phyloP scores from a whole-genome alignment of 92 coral and sea anemone genomes.

The Desmophyllum pertusum region DNA sequence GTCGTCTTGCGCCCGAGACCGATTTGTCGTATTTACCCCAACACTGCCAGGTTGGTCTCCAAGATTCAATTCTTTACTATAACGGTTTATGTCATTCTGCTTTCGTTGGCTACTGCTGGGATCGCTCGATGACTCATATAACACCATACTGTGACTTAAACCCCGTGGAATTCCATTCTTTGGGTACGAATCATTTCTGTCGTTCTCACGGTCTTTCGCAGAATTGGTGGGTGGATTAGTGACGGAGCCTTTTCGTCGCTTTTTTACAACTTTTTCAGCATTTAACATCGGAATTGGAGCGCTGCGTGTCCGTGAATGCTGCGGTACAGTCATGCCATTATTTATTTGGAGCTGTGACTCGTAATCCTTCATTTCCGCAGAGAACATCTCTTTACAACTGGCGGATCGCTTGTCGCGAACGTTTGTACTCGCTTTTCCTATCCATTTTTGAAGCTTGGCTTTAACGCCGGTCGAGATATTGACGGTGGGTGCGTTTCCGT shows the following conservation, averaged over 20 bases:
- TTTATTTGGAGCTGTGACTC: background rate
- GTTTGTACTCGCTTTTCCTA: constrained; percentile 35
- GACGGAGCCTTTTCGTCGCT: constrained; percentile 16
- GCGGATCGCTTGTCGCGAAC: constrained; percentile 33
- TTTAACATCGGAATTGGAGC: constrained; percentile 29
- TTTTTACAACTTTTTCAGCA: constrained; percentile 6
- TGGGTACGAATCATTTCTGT: constrained; percentile 10
- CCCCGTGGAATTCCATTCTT: constrained; percentile 29
- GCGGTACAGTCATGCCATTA: background rate
- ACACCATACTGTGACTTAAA: constrained; percentile 24
- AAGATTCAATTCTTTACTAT: background rate
- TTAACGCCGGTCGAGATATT: constrained; percentile 39
- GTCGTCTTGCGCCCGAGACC: background rate
- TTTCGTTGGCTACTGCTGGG: constrained; percentile 25
- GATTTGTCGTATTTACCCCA: background rate
- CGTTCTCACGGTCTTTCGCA: constrained; percentile 26
- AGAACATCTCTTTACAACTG: constrained; percentile 7
- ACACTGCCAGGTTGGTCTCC: constrained; percentile 16
- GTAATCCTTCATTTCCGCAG: constrained; percentile 34
- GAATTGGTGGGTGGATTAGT: background rate
- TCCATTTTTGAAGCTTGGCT: constrained; percentile 47
- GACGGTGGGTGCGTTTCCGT: background rate
- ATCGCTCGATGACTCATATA: constrained; percentile 36
- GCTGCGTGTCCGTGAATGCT: constrained; percentile 39
- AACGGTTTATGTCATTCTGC: background rate